Percentiles rank a stretch among this genome's conserved stretches.
Evolutionary conservation across 2,888 invertebrate genomes (phyloP).

Genomic region (Philaethria dido): DNA sequence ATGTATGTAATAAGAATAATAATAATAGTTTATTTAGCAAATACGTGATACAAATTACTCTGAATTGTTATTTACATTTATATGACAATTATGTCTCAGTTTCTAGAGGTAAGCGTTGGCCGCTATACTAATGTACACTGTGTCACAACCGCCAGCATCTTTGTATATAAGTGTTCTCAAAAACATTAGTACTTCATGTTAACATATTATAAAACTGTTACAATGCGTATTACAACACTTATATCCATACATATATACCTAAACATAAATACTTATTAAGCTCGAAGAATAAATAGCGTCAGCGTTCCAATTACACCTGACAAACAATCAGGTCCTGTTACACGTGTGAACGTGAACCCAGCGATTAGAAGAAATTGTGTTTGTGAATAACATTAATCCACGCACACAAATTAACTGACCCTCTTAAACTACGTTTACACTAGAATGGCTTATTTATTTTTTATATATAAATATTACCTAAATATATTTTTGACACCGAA

Average conservation of each 20-base stretch:
- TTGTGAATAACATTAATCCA: slow-evolving; percentile 14
- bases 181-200: no score
- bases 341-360: slow-evolving; percentile 17
- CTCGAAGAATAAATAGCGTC: neutral
- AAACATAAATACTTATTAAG: slow-evolving; percentile 5
- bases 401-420: slow-evolving; percentile 1
- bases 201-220: neutral
- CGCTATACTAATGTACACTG: no score
- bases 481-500: neutral
- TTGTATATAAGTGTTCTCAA: no score
- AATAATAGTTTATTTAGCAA: no score
- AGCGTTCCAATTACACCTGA: slow-evolving; percentile 23
- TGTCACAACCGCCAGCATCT: no score
- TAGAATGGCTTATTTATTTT: neutral
- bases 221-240: neutral
- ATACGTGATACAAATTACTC: no score
- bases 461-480: neutral
- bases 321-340: slow-evolving; percentile 27
- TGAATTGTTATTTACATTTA: no score
- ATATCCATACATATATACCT: neutral
- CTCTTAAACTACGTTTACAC: neutral
- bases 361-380: slow-evolving; percentile 23
- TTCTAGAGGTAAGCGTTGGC: no score
- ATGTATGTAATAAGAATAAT: no score
- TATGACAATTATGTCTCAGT: no score